Evolutionary conservation across 2,888 invertebrate species (phyloP).

Genomic region (Amorpha juglandis): DNA sequence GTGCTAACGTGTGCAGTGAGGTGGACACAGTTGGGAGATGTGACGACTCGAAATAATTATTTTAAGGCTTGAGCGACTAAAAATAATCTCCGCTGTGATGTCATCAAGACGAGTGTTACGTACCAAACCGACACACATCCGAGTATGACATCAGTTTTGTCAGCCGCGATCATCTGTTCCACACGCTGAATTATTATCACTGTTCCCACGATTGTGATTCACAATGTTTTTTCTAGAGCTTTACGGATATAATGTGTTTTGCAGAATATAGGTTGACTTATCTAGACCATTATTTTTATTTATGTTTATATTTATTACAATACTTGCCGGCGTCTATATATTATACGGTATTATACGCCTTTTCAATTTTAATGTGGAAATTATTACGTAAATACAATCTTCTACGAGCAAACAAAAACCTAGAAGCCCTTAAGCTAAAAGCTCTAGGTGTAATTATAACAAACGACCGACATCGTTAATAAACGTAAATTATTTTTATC

Average conservation of each 20-base stretch:
- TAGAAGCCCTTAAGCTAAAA: not conserved
- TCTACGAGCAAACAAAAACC: not conserved
- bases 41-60: slow-evolving; percentile 71
- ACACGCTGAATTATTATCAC: slow-evolving; percentile 62
- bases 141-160: slow-evolving; percentile 76
- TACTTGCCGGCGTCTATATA: not conserved
- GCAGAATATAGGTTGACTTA: slow-evolving; percentile 20
- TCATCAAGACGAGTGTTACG: slow-evolving; percentile 76
- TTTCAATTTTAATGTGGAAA: not conserved
- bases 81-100: slow-evolving; percentile 78
- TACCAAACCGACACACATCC: slow-evolving; percentile 67
- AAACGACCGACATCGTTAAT: not conserved
- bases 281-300: slow-evolving; percentile 9
- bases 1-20: slow-evolving; percentile 47
- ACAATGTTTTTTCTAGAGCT: slow-evolving; percentile 44
- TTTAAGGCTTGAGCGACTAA: slow-evolving; percentile 75
- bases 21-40: slow-evolving; percentile 54
- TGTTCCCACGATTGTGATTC: slow-evolving; percentile 57
- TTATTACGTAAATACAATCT: not conserved
- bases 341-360: not conserved
- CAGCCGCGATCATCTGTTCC: slow-evolving; percentile 65
- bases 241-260: slow-evolving; percentile 21
- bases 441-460: not conserved
- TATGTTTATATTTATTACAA: slow-evolving; percentile 4
- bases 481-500: slow-evolving; percentile 3